These are phyloP conservation scores for Rhyacichthys aspro DNA, from an alignment of 2,797 vertebrate genomes.

Conservation along the genomic window DNA sequence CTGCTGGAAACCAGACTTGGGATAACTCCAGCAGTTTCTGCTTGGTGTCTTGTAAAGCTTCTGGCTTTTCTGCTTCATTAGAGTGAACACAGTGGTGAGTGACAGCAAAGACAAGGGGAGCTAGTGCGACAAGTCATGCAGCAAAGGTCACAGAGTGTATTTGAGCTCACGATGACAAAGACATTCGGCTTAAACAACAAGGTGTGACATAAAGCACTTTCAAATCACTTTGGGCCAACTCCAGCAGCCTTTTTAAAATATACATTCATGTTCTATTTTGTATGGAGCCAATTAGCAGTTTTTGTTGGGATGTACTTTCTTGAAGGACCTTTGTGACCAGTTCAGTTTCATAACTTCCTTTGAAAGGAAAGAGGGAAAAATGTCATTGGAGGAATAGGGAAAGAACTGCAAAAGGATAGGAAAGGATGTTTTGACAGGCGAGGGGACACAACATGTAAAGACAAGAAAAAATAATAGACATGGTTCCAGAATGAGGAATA, in stretches of 20 bases:
- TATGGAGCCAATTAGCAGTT: slow-evolving; percentile 31
- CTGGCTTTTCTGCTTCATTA: slow-evolving; percentile 70
- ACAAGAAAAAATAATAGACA: slow-evolving; percentile 36
- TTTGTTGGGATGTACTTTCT: slow-evolving; percentile 48
- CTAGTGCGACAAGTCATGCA: slow-evolving; percentile 45
- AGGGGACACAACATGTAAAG: slow-evolving; percentile 10
- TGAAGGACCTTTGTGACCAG: slow-evolving; percentile 40
- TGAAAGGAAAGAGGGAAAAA: slow-evolving; percentile 15
- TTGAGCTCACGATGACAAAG: slow-evolving; percentile 52
- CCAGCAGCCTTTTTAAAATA: slow-evolving; percentile 16
- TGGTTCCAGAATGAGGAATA: slow-evolving; percentile 31
- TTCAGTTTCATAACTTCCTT: slow-evolving; percentile 48
- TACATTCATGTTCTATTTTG: slow-evolving; percentile 15
- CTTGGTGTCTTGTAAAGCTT: slow-evolving; percentile 48
- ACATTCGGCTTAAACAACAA: slow-evolving; percentile 47
- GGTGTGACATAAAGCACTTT: slow-evolving; percentile 16
- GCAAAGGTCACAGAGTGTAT: slow-evolving; percentile 64
- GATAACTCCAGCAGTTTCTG: slow-evolving; percentile 48
- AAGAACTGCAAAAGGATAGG: slow-evolving; percentile 7
- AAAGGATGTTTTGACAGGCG: slow-evolving; percentile 31
- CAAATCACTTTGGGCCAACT: slow-evolving; percentile 9
- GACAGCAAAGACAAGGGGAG: slow-evolving; percentile 55
- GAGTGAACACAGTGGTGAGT: slow-evolving; percentile 57
- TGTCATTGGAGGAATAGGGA: slow-evolving; percentile 2
- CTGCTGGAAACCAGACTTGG: slow-evolving; percentile 43